Conservation (phyloP, 1,140 invertebrate species). For the Parapsyche elsis region DNA sequence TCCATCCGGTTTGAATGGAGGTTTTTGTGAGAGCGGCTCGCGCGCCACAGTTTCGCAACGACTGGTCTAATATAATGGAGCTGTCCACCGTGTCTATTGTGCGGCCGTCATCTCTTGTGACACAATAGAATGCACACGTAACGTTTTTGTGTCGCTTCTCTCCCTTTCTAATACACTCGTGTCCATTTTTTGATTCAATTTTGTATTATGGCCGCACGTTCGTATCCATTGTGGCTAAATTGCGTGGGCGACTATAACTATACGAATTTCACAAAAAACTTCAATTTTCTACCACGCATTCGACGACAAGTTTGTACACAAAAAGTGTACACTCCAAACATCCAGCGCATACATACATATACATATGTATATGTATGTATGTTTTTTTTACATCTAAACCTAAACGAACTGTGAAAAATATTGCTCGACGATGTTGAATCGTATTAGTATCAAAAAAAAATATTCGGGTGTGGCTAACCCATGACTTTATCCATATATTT, state of each 20-base stretch:
- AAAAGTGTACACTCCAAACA: no score
- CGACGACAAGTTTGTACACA: no score
- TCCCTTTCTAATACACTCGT: background rate
- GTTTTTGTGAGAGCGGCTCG: background rate
- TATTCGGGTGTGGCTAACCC: no score
- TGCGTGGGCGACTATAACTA: background rate
- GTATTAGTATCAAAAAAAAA: no score
- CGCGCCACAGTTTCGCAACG: background rate
- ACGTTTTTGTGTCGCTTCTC: conserved; percentile 35
- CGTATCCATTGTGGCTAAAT: background rate
- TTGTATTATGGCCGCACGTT: background rate
- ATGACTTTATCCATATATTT: no score
- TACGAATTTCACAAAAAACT: conserved; percentile 8
- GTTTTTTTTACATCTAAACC: no score
- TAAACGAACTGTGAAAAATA: no score
- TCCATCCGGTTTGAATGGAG: background rate
- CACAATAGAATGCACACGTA: conserved; percentile 41
- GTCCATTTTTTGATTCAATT: conserved; percentile 27
- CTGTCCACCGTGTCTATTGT: conserved; percentile 38
- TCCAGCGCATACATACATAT: no score
- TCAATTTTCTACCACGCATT: background rate
- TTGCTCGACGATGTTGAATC: no score
- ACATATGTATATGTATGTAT: no score
- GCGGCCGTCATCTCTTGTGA: conserved; percentile 42
- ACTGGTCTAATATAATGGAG: conserved; percentile 24